Conservation (phyloP, 2,113 vertebrate genomes). For the Forbesichthys papilliferus region DNA sequence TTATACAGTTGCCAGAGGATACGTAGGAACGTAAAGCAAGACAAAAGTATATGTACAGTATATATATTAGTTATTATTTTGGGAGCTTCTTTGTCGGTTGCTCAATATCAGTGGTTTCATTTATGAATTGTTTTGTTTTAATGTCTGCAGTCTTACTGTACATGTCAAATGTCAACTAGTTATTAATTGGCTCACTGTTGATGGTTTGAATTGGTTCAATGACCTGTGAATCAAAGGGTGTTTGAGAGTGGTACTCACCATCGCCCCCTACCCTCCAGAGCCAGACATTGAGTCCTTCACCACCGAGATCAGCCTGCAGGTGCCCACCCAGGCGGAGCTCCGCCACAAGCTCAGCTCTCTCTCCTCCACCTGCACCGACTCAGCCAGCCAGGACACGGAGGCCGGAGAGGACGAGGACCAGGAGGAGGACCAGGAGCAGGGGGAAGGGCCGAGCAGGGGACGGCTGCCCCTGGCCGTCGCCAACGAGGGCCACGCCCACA, state of each 20-base stretch:
- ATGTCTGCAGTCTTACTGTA: too few species aligned
- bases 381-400: constrained; percentile 79
- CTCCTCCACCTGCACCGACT: constrained; percentile 80
- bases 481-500: constrained; percentile 86
- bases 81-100: too few species aligned
- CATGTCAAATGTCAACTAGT: too few species aligned
- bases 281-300: constrained; percentile 75
- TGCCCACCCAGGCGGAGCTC: constrained; percentile 81
- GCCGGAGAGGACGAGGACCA: constrained; percentile 69
- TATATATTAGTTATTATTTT: too few species aligned
- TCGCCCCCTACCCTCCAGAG: constrained; percentile 60
- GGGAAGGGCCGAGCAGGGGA: constrained; percentile 58
- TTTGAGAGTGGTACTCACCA: neutral
- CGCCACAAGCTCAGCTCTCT: constrained; percentile 81
- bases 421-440: constrained; percentile 34
- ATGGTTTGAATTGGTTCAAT: too few species aligned
- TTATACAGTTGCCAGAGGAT: too few species aligned
- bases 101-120: too few species aligned
- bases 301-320: constrained; percentile 84
- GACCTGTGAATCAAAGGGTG: too few species aligned
- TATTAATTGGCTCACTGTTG: too few species aligned
- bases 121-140: too few species aligned
- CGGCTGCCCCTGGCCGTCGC: constrained; percentile 75
- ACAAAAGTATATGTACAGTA: too few species aligned
- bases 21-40: too few species aligned